A percentile compares a stretch with the other conserved stretches of the same genome.
Conservation (phyloP, 2,888 invertebrate species). For the Acronicta aceris region DNA sequence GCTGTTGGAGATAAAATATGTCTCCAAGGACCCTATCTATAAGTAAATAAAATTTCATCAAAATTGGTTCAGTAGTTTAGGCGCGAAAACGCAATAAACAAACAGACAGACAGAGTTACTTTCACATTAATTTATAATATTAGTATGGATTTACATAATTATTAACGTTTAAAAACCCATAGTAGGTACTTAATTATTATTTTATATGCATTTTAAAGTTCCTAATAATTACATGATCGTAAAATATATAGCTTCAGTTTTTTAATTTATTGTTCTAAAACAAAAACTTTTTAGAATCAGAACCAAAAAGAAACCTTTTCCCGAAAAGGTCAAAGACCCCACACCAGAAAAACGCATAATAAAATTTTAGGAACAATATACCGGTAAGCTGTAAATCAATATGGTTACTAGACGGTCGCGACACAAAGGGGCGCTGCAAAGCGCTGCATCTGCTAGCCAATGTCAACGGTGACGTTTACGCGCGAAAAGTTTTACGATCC, state of each 20-base stretch:
- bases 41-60: no score
- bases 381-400: conserved; percentile 76
- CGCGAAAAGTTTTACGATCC: conserved; percentile 88
- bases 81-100: no score
- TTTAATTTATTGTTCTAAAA: neutral
- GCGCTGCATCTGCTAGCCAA: conserved; percentile 86
- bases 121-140: no score
- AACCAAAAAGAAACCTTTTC: conserved; percentile 14
- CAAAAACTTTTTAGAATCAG: conserved; percentile 1
- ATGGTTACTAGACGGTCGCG: conserved; percentile 77
- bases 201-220: no score
- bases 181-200: neutral
- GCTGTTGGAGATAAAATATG: no score
- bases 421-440: conserved; percentile 77
- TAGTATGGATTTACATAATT: no score
- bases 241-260: neutral
- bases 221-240: no score
- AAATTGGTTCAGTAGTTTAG: no score
- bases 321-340: conserved; percentile 26
- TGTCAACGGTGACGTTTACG: conserved; percentile 87
- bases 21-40: no score
- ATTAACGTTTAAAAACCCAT: neutral
- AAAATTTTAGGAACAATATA: conserved; percentile 62
- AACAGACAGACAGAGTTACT: no score
- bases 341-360: conserved; percentile 52